A percentile compares a stretch with the other conserved stretches of the same genome.
Conservation (phyloP, 2,113 vertebrate species). For the Dromaius novaehollandiae region DNA sequence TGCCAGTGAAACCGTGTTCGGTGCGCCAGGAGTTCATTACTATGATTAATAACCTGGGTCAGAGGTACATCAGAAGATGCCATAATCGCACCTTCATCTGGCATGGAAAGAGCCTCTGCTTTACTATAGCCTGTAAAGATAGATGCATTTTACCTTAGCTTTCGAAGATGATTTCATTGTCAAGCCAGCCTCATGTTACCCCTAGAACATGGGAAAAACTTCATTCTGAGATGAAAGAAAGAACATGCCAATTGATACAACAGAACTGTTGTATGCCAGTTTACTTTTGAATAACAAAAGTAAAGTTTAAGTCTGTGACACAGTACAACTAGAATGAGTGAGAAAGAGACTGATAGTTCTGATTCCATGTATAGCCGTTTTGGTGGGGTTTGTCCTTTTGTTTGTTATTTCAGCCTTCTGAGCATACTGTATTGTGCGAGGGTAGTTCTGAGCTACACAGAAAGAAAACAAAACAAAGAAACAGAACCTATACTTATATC, state of each 20-base stretch:
- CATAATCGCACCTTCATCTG: no score
- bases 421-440: neutral
- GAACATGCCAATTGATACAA: neutral
- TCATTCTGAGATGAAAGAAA: constrained; percentile 34
- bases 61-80: no score
- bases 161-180: constrained; percentile 36
- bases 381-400: neutral
- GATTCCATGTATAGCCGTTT: neutral
- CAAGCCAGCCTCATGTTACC: constrained; percentile 12
- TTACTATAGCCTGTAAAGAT: no score
- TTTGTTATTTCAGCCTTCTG: neutral
- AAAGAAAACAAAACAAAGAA: neutral
- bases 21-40: no score
- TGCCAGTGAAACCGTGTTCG: no score
- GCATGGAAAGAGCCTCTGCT: no score
- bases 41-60: no score
- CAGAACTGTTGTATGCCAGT: constrained; percentile 16
- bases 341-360: neutral
- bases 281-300: no score
- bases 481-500: neutral
- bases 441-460: neutral
- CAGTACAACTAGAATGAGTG: no score
- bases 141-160: neutral
- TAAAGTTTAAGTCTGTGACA: no score
- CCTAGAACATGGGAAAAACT: constrained; percentile 38